These are phyloP conservation scores for Eucera pruinosa DNA, from an alignment of 2,888 invertebrate genomes.

Conservation along the genomic window DNA sequence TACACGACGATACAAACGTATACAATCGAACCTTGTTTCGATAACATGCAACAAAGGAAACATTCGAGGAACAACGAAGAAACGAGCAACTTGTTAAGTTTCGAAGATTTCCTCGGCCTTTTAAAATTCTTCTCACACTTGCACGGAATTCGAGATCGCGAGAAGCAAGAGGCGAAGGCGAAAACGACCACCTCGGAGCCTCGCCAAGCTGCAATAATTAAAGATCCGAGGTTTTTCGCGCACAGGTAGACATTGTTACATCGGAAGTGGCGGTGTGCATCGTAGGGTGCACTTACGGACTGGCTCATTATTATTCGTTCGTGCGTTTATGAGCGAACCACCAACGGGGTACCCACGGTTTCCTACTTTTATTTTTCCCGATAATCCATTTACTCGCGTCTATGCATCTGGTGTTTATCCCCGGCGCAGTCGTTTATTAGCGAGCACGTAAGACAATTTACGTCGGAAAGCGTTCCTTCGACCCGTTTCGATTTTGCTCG, in stretches of 20 bases:
- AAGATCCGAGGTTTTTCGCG: neutral
- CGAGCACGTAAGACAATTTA: conserved; percentile 34
- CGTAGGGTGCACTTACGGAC: neutral
- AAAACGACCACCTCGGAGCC: neutral
- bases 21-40: too few species aligned
- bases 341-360: conserved; percentile 5
- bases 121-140: neutral
- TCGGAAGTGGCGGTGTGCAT: neutral
- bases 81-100: too few species aligned
- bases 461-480: neutral
- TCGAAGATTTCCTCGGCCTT: too few species aligned
- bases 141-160: neutral
- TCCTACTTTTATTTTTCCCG: conserved; percentile 48
- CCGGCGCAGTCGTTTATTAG: conserved; percentile 46
- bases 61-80: too few species aligned
- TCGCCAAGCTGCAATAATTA: neutral
- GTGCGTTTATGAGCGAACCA: neutral
- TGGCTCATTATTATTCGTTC: conserved; percentile 7
- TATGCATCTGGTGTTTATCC: conserved; percentile 42
- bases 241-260: neutral
- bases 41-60: too few species aligned
- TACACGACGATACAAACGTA: too few species aligned
- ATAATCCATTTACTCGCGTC: conserved; percentile 38
- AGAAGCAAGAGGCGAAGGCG: neutral
- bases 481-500: conserved; percentile 26